Evolutionary conservation across 2,888 invertebrate species (phyloP).

Genomic region (Nemapogon koenigi): DNA sequence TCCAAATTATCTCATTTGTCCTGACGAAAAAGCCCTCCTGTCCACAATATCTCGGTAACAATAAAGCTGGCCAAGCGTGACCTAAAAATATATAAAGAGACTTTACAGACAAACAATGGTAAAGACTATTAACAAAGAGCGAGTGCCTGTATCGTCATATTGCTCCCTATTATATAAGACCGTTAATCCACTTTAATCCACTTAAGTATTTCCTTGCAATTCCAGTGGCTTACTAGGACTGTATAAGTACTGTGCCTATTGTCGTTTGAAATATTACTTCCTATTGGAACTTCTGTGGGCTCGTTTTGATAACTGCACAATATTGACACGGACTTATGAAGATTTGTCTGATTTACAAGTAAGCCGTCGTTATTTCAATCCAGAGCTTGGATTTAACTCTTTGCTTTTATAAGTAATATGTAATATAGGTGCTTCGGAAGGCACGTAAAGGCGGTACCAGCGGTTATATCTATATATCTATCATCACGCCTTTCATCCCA

Average conservation of each 20-base stretch:
- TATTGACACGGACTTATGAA: too few species aligned
- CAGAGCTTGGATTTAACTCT: too few species aligned
- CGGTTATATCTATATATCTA: too few species aligned
- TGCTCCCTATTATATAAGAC: constrained; percentile 38
- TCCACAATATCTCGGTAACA: constrained; percentile 15
- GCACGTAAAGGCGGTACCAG: too few species aligned
- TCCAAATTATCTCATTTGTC: constrained; percentile 27
- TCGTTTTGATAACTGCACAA: constrained; percentile 1
- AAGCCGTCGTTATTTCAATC: too few species aligned
- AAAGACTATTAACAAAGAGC: constrained; percentile 30
- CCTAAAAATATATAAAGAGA: constrained; percentile 1
- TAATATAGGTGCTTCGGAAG: too few species aligned
- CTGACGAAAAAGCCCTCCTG: constrained; percentile 22
- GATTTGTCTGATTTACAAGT: too few species aligned
- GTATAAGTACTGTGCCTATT: constrained; percentile 22
- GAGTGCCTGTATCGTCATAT: constrained; percentile 30
- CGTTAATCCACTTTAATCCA: constrained; percentile 59
- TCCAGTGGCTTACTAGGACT: constrained; percentile 19
- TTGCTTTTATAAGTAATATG: too few species aligned
- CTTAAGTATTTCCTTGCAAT: constrained; percentile 43
- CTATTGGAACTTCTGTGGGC: constrained; percentile 19
- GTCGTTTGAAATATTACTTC: constrained; percentile 38
- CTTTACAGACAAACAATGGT: constrained; percentile 30
- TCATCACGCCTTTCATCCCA: too few species aligned
- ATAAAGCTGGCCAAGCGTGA: constrained; percentile 2